A percentile compares a stretch with the other conserved stretches of the same genome.
phyloP scores from a whole-genome alignment of 2,797 vertebrate genomes.

The Lithobates pipiens region DNA sequence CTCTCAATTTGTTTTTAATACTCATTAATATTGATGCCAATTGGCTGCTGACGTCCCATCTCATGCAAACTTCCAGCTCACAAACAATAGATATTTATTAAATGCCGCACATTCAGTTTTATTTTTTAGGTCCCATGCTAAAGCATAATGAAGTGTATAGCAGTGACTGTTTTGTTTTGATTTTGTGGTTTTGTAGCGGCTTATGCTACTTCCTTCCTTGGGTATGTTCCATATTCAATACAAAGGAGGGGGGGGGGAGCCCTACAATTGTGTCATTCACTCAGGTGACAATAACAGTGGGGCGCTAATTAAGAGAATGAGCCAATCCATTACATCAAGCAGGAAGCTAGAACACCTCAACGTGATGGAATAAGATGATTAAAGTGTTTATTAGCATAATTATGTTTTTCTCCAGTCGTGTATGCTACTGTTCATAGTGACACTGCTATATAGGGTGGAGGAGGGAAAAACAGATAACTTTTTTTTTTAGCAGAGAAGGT shows the following conservation, averaged over 20 bases:
- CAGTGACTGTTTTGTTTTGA: conserved; percentile 14
- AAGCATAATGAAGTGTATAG: conserved; percentile 21
- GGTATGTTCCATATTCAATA: conserved; percentile 14
- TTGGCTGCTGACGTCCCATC: too few species aligned
- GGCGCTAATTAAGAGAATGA: conserved; percentile 43
- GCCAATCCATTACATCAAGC: conserved; percentile 19
- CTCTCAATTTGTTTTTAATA: too few species aligned
- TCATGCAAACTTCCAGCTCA: background rate
- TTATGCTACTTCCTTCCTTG: conserved; percentile 49
- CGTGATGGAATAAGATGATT: conserved; percentile 3
- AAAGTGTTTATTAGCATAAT: too few species aligned
- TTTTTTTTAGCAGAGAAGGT: too few species aligned
- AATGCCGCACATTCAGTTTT: background rate
- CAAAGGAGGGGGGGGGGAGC: background rate
- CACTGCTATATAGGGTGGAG: too few species aligned
- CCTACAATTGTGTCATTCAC: conserved; percentile 43
- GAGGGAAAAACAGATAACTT: too few species aligned
- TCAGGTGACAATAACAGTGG: conserved; percentile 37
- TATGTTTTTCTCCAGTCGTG: background rate
- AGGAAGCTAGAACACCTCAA: conserved; percentile 11
- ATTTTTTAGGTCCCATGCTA: too few species aligned
- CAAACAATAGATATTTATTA: conserved; percentile 9
- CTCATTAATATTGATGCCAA: too few species aligned
- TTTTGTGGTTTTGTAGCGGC: conserved; percentile 1
- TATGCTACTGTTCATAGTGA: background rate